These are phyloP conservation scores for Andrena cerasifolii DNA, from an alignment of 1,140 invertebrate genomes.

Conservation along the genomic window DNA sequence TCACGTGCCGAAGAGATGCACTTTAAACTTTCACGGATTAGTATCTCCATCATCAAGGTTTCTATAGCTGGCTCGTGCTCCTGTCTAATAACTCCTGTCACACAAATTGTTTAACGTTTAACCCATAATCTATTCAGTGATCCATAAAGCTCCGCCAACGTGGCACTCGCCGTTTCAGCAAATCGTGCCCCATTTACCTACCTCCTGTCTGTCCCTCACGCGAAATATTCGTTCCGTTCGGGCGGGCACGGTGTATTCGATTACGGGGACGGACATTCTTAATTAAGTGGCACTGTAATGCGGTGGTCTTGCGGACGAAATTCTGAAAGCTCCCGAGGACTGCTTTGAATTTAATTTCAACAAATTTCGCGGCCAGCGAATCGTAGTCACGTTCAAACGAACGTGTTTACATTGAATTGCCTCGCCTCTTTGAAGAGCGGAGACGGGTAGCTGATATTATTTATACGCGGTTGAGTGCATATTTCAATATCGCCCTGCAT, in stretches of 20 bases:
- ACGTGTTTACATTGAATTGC: slow-evolving; percentile 25
- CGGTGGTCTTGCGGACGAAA: slow-evolving; percentile 13
- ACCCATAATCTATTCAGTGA: slow-evolving; percentile 22
- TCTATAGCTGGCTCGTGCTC: slow-evolving; percentile 1
- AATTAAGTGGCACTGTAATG: slow-evolving; percentile 18
- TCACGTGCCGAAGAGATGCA: neutral
- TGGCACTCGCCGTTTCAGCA: neutral
- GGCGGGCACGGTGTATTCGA: neutral
- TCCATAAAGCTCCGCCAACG: slow-evolving; percentile 22
- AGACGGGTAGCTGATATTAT: neutral
- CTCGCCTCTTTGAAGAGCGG: neutral
- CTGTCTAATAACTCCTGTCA: slow-evolving; percentile 18
- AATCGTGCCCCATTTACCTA: slow-evolving; percentile 12
- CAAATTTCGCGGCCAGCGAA: neutral
- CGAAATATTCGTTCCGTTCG: neutral
- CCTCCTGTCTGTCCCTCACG: neutral
- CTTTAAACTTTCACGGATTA: slow-evolving; percentile 31
- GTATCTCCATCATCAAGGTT: neutral
- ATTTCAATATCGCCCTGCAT: no score
- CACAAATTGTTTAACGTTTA: slow-evolving; percentile 47
- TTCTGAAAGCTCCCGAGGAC: slow-evolving; percentile 4
- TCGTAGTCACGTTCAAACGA: neutral
- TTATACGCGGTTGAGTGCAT: slow-evolving; percentile 4
- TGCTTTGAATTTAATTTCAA: slow-evolving; percentile 17
- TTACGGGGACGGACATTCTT: neutral